Conservation (phyloP, 2,113 vertebrate genomes). For the Charina bottae region DNA sequence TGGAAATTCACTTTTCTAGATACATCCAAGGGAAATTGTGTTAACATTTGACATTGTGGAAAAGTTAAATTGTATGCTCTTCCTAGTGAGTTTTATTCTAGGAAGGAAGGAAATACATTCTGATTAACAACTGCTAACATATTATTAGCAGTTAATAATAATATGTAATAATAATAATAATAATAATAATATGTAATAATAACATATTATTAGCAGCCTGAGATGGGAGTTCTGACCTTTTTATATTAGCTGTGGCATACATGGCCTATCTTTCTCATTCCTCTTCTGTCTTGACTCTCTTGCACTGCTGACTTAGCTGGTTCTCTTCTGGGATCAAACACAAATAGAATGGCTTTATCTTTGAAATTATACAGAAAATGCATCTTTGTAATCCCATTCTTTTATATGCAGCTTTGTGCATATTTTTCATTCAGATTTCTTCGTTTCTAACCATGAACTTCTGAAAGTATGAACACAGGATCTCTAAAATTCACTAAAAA, state of each 20-base stretch:
- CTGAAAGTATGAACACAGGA: not conserved
- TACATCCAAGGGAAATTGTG: not conserved
- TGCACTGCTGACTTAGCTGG: not conserved
- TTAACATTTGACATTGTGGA: conserved; percentile 39
- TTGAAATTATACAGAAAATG: not conserved
- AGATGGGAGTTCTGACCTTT: not conserved
- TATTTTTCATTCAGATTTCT: not conserved
- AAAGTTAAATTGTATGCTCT: conserved; percentile 39
- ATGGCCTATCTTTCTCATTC: not conserved
- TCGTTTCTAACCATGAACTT: not conserved
- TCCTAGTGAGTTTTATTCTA: conserved; percentile 32
- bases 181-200: no score
- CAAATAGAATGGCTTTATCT: not conserved
- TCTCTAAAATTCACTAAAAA: not conserved
- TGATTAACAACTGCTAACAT: not conserved
- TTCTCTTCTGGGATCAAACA: not conserved
- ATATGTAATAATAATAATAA: no score
- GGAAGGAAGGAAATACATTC: not conserved
- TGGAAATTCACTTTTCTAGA: conserved; percentile 30
- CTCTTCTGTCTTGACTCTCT: not conserved
- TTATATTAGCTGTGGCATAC: not conserved
- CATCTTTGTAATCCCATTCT: not conserved
- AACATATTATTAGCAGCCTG: not conserved
- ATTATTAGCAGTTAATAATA: no score
- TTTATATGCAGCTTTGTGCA: not conserved